Percentiles rank a stretch among this genome's conserved stretches.
Evolutionary conservation across 2,888 invertebrate genomes (phyloP).

Genomic region (Onchidella celtica): DNA sequence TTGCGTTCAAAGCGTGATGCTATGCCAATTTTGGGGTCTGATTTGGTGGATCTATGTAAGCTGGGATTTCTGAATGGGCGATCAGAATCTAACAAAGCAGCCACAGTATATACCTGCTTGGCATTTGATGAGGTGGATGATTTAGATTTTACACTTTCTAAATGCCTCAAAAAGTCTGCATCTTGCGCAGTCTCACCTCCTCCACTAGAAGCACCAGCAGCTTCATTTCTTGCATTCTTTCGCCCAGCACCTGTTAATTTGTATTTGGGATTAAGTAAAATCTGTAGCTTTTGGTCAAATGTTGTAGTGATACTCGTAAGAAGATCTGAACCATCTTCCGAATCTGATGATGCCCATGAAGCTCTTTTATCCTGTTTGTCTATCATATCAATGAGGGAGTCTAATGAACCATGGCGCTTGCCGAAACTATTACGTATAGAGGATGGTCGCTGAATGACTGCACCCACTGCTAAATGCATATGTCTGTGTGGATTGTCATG

Average conservation of each 20-base stretch:
- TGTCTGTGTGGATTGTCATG: constrained; percentile 7
- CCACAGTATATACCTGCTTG: constrained; percentile 25
- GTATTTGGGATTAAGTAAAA: constrained; percentile 72
- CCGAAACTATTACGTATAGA: constrained; percentile 50
- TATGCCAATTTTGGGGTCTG: constrained; percentile 74
- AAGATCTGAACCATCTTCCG: constrained; percentile 75
- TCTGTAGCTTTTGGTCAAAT: constrained; percentile 75
- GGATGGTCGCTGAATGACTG: not conserved
- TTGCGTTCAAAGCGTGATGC: constrained; percentile 75
- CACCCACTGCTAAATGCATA: constrained; percentile 13
- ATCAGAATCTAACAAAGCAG: constrained; percentile 31
- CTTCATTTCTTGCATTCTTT: constrained; percentile 28
- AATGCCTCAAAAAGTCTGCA: not conserved
- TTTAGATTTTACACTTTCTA: constrained; percentile 14
- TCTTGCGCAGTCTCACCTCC: no score
- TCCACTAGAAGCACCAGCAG: constrained; percentile 28
- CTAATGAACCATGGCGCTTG: constrained; percentile 82
- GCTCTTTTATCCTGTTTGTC: constrained; percentile 69
- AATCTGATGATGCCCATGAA: constrained; percentile 71
- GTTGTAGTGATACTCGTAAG: constrained; percentile 74
- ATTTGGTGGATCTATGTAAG: constrained; percentile 69
- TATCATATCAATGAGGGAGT: constrained; percentile 82
- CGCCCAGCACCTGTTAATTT: constrained; percentile 58
- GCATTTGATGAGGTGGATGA: not conserved
- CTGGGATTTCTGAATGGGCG: constrained; percentile 71